Percentiles rank a stretch among this genome's conserved stretches.
These are phyloP conservation scores for Epinephelus moara DNA, from an alignment of 2,113 vertebrate genomes.

Conservation along the genomic window DNA sequence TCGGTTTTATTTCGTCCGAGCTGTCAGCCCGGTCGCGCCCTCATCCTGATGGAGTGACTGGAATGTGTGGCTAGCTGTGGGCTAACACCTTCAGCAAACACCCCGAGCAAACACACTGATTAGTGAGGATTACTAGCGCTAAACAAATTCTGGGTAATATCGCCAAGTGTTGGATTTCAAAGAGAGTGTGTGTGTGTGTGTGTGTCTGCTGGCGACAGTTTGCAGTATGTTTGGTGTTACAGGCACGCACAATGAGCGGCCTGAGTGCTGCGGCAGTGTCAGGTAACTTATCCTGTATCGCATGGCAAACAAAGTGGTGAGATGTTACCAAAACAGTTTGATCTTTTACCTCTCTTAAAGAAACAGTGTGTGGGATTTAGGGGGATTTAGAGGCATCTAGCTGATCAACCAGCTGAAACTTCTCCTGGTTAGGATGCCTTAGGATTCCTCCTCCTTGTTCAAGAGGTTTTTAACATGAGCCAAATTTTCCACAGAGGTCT, in stretches of 20 bases:
- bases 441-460: too few relatives aligned
- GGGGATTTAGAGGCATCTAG: too few relatives aligned
- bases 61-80: constrained; percentile 63
- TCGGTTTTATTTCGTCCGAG: constrained; percentile 31
- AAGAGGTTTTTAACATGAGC: too few relatives aligned
- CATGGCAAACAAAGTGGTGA: constrained; percentile 41
- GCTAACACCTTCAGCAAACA: constrained; percentile 82
- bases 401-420: too few relatives aligned
- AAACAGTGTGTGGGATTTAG: too few relatives aligned
- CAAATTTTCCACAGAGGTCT: too few relatives aligned
- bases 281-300: constrained; percentile 10
- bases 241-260: not conserved
- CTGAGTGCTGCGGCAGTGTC: not conserved
- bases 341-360: not conserved
- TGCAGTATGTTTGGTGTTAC: not conserved
- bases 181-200: not conserved
- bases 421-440: too few relatives aligned
- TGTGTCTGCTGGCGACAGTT: not conserved
- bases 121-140: constrained; percentile 74
- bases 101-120: constrained; percentile 78
- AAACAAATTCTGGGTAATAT: constrained; percentile 70
- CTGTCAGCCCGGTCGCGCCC: constrained; percentile 52
- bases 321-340: not conserved
- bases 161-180: constrained; percentile 41
- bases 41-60: constrained; percentile 51